phyloP scores from a whole-genome alignment of 2,797 vertebrate species.

The Pseudochirops corinnae region DNA sequence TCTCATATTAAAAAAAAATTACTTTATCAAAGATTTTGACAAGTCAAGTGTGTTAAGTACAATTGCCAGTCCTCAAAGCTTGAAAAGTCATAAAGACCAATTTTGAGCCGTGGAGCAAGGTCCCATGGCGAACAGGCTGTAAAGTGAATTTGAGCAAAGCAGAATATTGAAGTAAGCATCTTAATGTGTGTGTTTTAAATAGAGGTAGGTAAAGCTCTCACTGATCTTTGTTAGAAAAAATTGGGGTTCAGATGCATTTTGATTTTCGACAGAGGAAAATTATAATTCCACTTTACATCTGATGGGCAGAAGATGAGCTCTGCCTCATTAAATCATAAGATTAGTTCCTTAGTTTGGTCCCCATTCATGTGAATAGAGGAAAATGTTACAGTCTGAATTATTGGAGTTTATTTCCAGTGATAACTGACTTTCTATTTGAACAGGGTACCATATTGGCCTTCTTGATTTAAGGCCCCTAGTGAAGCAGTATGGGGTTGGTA shows the following conservation, averaged over 20 bases:
- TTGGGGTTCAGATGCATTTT: conserved; percentile 62
- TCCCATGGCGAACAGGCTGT: conserved; percentile 39
- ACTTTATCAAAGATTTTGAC: not conserved
- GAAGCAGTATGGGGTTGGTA: not conserved
- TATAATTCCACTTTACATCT: conserved; percentile 68
- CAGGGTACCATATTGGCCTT: not conserved
- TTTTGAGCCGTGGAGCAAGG: conserved; percentile 34
- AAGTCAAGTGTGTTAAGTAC: not conserved
- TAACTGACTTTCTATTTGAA: conserved; percentile 24
- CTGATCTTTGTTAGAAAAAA: conserved; percentile 67
- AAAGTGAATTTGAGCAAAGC: conserved; percentile 61
- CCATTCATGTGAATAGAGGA: conserved; percentile 55
- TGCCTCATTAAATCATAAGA: conserved; percentile 71
- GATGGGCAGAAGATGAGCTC: conserved; percentile 70
- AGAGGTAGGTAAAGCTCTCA: conserved; percentile 54
- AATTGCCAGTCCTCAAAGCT: conserved; percentile 47
- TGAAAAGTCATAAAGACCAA: conserved; percentile 38
- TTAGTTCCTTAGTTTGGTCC: conserved; percentile 65
- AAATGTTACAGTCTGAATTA: conserved; percentile 58
- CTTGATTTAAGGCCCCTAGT: not conserved
- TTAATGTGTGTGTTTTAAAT: conserved; percentile 57
- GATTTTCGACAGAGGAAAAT: conserved; percentile 58
- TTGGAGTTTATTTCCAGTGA: conserved; percentile 45
- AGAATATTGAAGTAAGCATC: conserved; percentile 50
- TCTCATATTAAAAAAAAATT: not conserved